These are phyloP conservation scores for Pyrocoelia pectoralis DNA, from an alignment of 2,888 invertebrate species.

Conservation along the genomic window DNA sequence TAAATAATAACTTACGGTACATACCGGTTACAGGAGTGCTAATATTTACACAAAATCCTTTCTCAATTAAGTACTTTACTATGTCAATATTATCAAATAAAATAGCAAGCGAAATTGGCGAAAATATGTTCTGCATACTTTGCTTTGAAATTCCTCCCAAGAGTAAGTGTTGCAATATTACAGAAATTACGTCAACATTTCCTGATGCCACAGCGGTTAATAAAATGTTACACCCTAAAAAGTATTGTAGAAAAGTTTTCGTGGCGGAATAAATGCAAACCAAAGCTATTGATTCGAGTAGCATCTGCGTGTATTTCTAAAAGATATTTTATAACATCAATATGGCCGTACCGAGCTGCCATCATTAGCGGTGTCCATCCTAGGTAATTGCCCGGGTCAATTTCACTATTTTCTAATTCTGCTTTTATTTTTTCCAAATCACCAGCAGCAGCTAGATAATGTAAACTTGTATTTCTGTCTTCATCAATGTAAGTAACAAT, in stretches of 20 bases:
- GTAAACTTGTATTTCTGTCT: constrained; percentile 53
- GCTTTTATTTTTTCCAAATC: constrained; percentile 41
- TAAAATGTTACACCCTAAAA: constrained; percentile 52
- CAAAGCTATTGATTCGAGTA: constrained; percentile 51
- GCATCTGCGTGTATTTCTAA: constrained; percentile 53
- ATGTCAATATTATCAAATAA: constrained; percentile 49
- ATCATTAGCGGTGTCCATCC: constrained; percentile 60
- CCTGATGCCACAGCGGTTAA: constrained; percentile 52
- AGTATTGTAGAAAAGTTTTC: neutral
- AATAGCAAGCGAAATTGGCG: constrained; percentile 52
- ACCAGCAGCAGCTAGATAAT: constrained; percentile 50
- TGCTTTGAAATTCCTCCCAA: constrained; percentile 53
- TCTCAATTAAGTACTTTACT: constrained; percentile 49
- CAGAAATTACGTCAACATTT: constrained; percentile 48
- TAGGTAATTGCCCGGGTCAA: constrained; percentile 53
- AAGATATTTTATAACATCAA: constrained; percentile 48
- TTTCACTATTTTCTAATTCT: constrained; percentile 40
- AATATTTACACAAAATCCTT: constrained; percentile 49
- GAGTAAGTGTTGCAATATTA: constrained; percentile 52
- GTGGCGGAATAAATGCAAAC: constrained; percentile 42
- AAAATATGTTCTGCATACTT: constrained; percentile 51
- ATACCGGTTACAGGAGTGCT: constrained; percentile 48
- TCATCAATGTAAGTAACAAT: constrained; percentile 45
- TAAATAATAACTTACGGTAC: neutral
- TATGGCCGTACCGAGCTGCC: constrained; percentile 53